A percentile compares a stretch with the other conserved stretches of the same genome.
These are phyloP conservation scores for Diachasmimorpha longicaudata DNA, from an alignment of 1,140 invertebrate genomes.

Conservation along the genomic window DNA sequence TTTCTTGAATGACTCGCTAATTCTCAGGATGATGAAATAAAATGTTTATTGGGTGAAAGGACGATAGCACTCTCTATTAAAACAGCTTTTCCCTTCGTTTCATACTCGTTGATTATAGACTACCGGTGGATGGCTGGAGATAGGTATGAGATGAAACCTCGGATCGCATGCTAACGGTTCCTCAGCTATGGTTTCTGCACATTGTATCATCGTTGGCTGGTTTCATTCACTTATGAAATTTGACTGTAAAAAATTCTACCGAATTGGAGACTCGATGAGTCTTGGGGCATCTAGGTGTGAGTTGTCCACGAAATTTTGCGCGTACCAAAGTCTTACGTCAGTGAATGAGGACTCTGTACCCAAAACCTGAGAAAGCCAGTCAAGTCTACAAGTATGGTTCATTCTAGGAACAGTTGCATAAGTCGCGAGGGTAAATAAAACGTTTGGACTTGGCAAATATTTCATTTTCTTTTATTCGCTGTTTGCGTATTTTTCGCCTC, in stretches of 20 bases:
- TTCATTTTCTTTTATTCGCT: constrained; percentile 10
- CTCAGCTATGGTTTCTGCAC: neutral
- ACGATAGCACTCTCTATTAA: constrained; percentile 6
- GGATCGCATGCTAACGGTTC: neutral
- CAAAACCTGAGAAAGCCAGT: neutral
- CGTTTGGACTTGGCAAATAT: constrained; percentile 22
- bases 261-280: no score
- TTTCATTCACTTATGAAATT: no score
- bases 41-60: constrained; percentile 3
- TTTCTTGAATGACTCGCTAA: neutral
- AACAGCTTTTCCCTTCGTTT: constrained; percentile 43
- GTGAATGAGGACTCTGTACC: neutral
- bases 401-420: constrained; percentile 28
- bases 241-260: no score
- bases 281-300: no score
- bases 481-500: neutral
- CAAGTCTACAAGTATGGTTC: neutral
- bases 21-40: neutral
- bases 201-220: neutral
- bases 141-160: neutral
- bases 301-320: no score
- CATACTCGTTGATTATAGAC: constrained; percentile 15
- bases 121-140: neutral
- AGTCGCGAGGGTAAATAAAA: constrained; percentile 13
- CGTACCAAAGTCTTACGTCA: neutral